Evolutionary conservation across 1,140 invertebrate species (phyloP).

Genomic region (Magallana gigas): DNA sequence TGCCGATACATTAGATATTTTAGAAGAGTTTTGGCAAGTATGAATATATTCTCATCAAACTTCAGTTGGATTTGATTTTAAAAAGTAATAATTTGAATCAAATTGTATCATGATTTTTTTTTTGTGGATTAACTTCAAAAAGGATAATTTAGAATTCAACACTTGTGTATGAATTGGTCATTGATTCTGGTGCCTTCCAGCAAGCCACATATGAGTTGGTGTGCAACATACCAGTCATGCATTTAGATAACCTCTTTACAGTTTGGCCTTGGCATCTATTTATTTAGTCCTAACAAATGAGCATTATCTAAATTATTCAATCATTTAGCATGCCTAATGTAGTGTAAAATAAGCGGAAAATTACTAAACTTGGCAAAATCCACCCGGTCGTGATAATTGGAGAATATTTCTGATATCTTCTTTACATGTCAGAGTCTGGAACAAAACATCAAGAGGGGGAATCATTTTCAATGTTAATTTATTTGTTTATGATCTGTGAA

Average conservation of each 20-base stretch:
- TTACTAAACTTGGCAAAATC: background rate
- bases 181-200: too few species aligned
- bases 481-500: constrained; percentile 35
- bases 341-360: constrained; percentile 27
- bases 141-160: too few species aligned
- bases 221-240: background rate
- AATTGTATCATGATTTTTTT: too few species aligned
- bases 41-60: too few species aligned
- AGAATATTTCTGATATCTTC: background rate
- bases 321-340: constrained; percentile 26
- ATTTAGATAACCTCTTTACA: background rate
- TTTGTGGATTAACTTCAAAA: too few species aligned
- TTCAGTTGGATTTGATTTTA: too few species aligned
- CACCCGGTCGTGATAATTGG: background rate
- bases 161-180: too few species aligned
- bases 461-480: background rate
- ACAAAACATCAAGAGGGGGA: background rate
- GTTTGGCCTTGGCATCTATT: background rate
- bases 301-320: constrained; percentile 37
- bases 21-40: too few species aligned
- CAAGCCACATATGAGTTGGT: too few species aligned
- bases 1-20: too few species aligned
- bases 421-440: background rate
- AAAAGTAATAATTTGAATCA: too few species aligned
- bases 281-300: constrained; percentile 1